These are phyloP conservation scores for Prosopocoilus inquinatus DNA, from an alignment of 2,888 invertebrate species.

Conservation along the genomic window DNA sequence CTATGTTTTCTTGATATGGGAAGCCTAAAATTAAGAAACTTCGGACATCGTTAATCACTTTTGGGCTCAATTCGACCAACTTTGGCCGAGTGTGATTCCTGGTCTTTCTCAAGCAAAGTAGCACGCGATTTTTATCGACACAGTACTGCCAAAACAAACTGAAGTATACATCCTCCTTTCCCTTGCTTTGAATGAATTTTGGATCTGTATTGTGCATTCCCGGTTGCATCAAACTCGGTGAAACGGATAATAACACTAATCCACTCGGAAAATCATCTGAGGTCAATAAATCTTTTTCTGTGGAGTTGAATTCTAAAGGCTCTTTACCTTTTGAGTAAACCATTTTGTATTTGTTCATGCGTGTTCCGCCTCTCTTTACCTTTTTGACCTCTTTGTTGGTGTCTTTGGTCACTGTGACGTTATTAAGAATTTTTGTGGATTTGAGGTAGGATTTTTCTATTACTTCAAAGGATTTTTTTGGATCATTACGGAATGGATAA, in stretches of 20 bases:
- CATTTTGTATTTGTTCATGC: constrained; percentile 5
- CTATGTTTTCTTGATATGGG: constrained; percentile 12
- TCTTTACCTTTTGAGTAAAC: constrained; percentile 1
- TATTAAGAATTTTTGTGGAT: constrained; percentile 9
- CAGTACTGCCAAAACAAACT: constrained; percentile 40
- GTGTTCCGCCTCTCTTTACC: constrained; percentile 1
- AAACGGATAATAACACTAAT: constrained; percentile 4
- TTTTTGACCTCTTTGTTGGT: constrained; percentile 11
- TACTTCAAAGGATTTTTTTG: constrained; percentile 7
- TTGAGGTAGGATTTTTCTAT: constrained; percentile 17
- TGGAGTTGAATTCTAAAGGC: constrained; percentile 8
- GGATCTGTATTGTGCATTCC: constrained; percentile 30
- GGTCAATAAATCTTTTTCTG: constrained; percentile 3
- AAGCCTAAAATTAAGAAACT: constrained; percentile 15
- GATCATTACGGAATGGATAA: constrained; percentile 6
- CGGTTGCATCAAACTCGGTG: constrained; percentile 14
- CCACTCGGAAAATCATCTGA: constrained; percentile 8
- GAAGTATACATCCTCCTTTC: constrained; percentile 33
- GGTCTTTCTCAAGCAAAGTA: constrained; percentile 36
- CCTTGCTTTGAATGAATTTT: constrained; percentile 28
- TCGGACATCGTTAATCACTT: constrained; percentile 18
- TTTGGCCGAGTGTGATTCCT: constrained; percentile 25
- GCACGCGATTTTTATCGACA: constrained; percentile 34
- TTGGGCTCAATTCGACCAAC: constrained; percentile 33
- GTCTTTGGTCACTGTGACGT: constrained; percentile 13